Base-by-base conservation (phyloP, 2,113 vertebrate species). In the Natator depressus region DNA sequence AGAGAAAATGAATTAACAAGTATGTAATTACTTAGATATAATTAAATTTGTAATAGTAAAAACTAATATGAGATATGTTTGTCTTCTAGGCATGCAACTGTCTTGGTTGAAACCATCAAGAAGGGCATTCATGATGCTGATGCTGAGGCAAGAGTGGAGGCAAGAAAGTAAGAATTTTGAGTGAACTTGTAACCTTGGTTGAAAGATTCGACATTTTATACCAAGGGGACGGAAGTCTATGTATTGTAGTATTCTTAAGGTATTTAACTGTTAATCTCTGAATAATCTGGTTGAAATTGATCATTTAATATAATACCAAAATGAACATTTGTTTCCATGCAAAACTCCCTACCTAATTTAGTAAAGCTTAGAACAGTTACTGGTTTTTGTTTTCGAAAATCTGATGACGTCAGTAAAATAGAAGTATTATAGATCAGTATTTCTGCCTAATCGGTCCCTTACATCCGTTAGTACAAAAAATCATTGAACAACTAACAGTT, bases 51-150 rank as follows among this genome's bases (percentile, higher is more conserved):
- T 8, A 80, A 19, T 69, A 82, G 50, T 59, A 89, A 94, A 95
- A 91, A 10, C 5, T 42, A 53, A 7, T 27, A 55, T 93, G 72
- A 97, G 80, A 12, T 88, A 85, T 96, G 57, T 97, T 69, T 97
- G 9, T 94, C 53, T 96, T 96, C 19, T 96, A 99, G 99, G 97
- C 99, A 99, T 85, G 99, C 98, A 75, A 98, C 99, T 29, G 99
- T 99, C 96, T 96, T 99, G 96, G 99, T 99, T 91, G 99, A 99
- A 96, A 99, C 99, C 81, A 99, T 99, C 97, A 99, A 99, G 98
- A 99, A 99, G 93, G 99, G 99, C 96, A 99, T 99, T 97, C 98
- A 98, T 97, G 99, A 99, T 97, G 99, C 99, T 10, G 99, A 99
- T 98, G 99, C 99, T 8, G 99, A 99, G 96, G 99, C 99, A 96